Conservation (phyloP, 2,888 invertebrate genomes). For the Netelia inedita region DNA sequence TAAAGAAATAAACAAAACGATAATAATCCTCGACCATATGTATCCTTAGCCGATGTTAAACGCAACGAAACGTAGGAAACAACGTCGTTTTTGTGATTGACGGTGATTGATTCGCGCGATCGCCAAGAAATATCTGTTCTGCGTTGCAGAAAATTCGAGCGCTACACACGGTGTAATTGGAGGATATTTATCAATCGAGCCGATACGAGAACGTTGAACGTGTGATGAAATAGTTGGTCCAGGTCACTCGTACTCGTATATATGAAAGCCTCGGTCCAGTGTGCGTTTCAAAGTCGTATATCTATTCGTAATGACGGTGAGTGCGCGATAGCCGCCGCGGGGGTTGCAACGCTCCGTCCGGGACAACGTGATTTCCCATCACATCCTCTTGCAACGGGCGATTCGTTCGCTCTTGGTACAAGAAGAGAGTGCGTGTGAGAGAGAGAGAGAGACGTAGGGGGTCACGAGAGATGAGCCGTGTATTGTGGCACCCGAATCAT, state of each 20-base stretch:
- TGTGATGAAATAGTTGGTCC: no score
- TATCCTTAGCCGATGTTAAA: no score
- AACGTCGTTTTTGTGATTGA: slow-evolving; percentile 1
- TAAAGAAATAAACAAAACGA: no score
- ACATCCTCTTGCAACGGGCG: slow-evolving; percentile 9
- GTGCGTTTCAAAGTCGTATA: no score
- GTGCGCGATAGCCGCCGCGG: background rate
- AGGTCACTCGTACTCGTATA: no score
- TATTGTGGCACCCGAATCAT: slow-evolving; percentile 48
- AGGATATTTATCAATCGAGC: background rate
- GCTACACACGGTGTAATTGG: background rate
- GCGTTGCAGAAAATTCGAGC: slow-evolving; percentile 11
- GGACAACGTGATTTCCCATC: background rate
- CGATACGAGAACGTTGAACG: background rate
- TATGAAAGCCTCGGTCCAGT: no score
- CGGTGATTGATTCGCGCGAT: background rate
- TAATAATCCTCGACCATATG: no score
- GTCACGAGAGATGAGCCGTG: slow-evolving; percentile 21
- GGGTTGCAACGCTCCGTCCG: no score
- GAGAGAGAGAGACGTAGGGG: background rate
- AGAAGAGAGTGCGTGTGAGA: no score
- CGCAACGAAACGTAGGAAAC: no score
- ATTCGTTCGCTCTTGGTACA: no score
- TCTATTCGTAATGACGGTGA: no score
- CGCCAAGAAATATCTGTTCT: background rate